Conservation (phyloP, 2,797 vertebrate species). For the Neosilurus mollespiculum region DNA sequence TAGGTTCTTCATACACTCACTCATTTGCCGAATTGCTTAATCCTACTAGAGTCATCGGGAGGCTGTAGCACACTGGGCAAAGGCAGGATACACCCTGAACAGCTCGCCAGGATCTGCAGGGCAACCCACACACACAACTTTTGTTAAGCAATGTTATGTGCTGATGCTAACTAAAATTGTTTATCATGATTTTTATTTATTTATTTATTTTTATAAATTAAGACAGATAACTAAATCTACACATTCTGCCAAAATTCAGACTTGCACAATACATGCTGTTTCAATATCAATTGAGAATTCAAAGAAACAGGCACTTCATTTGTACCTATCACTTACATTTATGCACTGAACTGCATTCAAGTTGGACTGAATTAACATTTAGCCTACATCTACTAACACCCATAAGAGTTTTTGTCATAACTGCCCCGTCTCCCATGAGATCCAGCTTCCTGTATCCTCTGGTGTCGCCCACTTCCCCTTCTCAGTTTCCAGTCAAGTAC, state of each 20-base stretch:
- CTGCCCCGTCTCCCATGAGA: not conserved
- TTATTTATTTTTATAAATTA: no score
- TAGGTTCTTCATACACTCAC: no score
- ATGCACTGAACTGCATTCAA: not conserved
- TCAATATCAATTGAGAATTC: not conserved
- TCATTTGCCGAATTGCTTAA: no score
- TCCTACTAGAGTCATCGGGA: no score
- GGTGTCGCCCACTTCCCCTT: not conserved
- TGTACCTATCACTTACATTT: not conserved
- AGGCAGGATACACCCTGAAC: no score
- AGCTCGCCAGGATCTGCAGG: no score
- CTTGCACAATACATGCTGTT: not conserved
- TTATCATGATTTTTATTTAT: no score
- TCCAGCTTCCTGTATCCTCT: not conserved
- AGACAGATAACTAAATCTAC: not conserved
- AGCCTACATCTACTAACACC: not conserved
- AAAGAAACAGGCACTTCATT: not conserved
- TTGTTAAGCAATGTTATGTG: no score
- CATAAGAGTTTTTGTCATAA: not conserved
- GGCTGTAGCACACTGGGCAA: no score
- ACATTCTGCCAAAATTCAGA: not conserved
- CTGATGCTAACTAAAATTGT: no score
- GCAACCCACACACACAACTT: no score
- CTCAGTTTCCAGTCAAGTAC: not conserved
- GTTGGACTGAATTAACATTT: slow-evolving; percentile 1